These are phyloP conservation scores for Diacarnus erythraeanus DNA, from an alignment of 37 sponge, comb jelly and placozoan genomes.

Conservation along the genomic window DNA sequence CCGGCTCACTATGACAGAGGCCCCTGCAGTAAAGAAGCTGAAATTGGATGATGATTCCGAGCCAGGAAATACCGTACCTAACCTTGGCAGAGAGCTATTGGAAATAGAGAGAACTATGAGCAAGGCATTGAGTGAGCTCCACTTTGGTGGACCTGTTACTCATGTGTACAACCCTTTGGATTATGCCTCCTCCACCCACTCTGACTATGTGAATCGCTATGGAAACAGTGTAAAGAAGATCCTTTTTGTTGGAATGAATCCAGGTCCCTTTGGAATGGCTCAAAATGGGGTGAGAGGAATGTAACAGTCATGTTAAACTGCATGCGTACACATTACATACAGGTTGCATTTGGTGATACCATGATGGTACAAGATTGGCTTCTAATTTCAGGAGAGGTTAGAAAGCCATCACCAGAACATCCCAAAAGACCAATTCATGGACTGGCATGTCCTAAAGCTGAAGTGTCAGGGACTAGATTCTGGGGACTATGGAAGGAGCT, in stretches of 20 bases:
- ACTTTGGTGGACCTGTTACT: constrained; percentile 28
- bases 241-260: constrained; percentile 89
- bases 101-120: constrained; percentile 37
- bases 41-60: background rate
- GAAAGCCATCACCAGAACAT: constrained; percentile 63
- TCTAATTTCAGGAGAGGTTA: constrained; percentile 42
- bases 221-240: constrained; percentile 62
- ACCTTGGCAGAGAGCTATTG: background rate
- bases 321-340: background rate
- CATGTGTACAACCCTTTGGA: constrained; percentile 82
- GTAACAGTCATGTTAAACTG: background rate
- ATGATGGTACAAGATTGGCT: constrained; percentile 61
- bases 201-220: constrained; percentile 59
- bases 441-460: constrained; percentile 35
- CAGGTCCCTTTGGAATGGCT: constrained; percentile 93
- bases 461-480: constrained; percentile 73
- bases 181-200: constrained; percentile 79
- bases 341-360: constrained; percentile 82
- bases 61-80: background rate
- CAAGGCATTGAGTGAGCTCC: constrained; percentile 13
- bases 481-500: constrained; percentile 58
- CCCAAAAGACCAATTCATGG: constrained; percentile 70
- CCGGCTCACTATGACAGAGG: background rate
- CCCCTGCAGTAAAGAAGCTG: constrained; percentile 1
- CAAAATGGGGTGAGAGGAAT: constrained; percentile 78